These are phyloP conservation scores for Ostrea edulis DNA, from an alignment of 1,140 invertebrate genomes.

Conservation along the genomic window DNA sequence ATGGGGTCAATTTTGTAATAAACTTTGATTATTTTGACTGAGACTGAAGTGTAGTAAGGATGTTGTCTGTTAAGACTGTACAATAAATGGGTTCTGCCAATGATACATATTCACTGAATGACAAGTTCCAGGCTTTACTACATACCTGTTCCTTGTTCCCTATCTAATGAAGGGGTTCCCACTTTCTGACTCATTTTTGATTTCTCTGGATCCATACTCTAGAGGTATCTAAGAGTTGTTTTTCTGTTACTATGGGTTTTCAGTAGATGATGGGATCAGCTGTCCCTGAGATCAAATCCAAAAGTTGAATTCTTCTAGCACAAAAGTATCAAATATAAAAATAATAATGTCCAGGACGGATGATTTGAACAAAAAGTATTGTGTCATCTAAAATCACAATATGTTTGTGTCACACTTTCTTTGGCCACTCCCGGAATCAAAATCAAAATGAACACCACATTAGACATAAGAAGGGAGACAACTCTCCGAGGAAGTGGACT, in stretches of 20 bases:
- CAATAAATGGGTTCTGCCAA: constrained; percentile 14
- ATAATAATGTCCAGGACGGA: constrained; percentile 8
- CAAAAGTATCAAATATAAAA: not conserved
- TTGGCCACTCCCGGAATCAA: not conserved
- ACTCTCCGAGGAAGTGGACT: constrained; percentile 36
- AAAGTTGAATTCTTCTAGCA: not conserved
- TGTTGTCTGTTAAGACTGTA: not conserved
- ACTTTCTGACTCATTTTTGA: not conserved
- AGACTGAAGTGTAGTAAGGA: not conserved
- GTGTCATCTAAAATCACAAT: constrained; percentile 9
- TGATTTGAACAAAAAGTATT: not conserved
- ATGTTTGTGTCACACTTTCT: not conserved
- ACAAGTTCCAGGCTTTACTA: not conserved
- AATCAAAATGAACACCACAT: not conserved
- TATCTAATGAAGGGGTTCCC: not conserved
- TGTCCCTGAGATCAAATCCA: not conserved
- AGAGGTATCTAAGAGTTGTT: not conserved
- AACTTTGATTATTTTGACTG: not conserved
- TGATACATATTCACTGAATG: not conserved
- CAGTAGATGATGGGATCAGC: not conserved
- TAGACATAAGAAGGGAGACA: constrained; percentile 48
- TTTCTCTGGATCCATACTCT: not conserved
- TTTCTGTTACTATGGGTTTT: too few relatives aligned
- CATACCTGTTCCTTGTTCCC: not conserved
- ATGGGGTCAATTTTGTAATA: not conserved